These are phyloP conservation scores for Forbesichthys papilliferus DNA, from an alignment of 2,113 vertebrate species.

Conservation along the genomic window DNA sequence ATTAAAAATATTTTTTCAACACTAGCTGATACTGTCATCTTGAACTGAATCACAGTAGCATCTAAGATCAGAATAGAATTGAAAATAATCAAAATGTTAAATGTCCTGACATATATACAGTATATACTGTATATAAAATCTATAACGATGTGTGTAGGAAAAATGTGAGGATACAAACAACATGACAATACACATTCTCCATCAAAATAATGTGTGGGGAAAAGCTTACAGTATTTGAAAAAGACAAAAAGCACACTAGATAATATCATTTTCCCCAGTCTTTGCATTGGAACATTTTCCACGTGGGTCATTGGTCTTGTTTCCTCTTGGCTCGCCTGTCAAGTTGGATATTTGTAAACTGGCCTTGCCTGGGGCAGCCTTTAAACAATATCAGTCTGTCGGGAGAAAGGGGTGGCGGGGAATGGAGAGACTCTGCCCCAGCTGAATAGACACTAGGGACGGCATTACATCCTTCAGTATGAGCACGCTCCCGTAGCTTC, in stretches of 20 bases:
- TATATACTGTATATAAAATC: too few species aligned
- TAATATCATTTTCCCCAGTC: slow-evolving; percentile 50
- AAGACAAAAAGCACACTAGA: slow-evolving; percentile 41
- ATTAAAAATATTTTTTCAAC: too few species aligned
- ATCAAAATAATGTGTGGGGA: not conserved
- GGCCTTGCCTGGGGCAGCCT: slow-evolving; percentile 67
- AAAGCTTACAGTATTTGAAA: slow-evolving; percentile 15
- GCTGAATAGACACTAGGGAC: slow-evolving; percentile 46
- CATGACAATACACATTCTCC: not conserved
- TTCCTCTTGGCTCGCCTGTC: slow-evolving; percentile 76
- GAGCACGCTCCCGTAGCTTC: slow-evolving; percentile 60
- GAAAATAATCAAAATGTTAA: too few species aligned
- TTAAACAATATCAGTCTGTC: slow-evolving; percentile 74
- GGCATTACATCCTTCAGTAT: slow-evolving; percentile 58
- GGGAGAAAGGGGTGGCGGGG: slow-evolving; percentile 34
- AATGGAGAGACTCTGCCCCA: slow-evolving; percentile 17
- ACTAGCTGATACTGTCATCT: too few species aligned
- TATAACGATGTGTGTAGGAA: not conserved
- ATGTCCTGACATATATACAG: too few species aligned
- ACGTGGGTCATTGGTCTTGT: slow-evolving; percentile 75
- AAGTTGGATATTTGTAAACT: slow-evolving; percentile 75
- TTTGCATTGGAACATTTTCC: slow-evolving; percentile 65
- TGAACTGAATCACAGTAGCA: too few species aligned
- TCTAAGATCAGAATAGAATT: too few species aligned
- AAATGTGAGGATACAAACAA: not conserved